Conservation (phyloP, 2,797 vertebrate species). For the Trematomus bernacchii region DNA sequence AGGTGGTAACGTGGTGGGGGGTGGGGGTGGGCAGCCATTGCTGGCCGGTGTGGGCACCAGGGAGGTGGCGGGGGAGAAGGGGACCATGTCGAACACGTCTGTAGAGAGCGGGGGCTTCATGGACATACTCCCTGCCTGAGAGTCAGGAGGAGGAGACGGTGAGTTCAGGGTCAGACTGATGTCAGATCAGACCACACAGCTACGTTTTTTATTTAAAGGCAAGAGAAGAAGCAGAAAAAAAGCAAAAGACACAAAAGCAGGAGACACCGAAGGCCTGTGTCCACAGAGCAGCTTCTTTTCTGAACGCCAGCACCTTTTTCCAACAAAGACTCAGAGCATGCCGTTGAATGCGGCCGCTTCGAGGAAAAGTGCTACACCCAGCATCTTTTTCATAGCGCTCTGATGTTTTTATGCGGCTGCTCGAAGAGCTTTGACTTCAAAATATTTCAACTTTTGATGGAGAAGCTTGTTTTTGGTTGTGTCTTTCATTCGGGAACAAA, state of each 20-base stretch:
- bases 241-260: slow-evolving; percentile 15
- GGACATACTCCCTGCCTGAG: slow-evolving; percentile 90
- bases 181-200: background rate
- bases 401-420: too few relatives aligned
- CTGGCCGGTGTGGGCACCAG: slow-evolving; percentile 88
- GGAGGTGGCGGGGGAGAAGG: slow-evolving; percentile 93
- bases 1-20: slow-evolving; percentile 88
- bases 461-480: too few relatives aligned
- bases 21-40: slow-evolving; percentile 92
- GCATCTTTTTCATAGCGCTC: too few relatives aligned
- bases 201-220: background rate
- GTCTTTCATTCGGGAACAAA: too few relatives aligned
- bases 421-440: too few relatives aligned
- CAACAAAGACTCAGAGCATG: too few relatives aligned
- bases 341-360: too few relatives aligned
- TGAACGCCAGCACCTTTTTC: too few relatives aligned
- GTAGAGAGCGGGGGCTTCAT: slow-evolving; percentile 90
- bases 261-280: slow-evolving; percentile 1
- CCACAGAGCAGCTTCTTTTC: too few relatives aligned
- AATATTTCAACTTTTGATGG: too few relatives aligned
- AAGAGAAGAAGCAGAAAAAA: background rate
- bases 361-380: too few relatives aligned
- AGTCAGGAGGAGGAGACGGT: slow-evolving; percentile 45
- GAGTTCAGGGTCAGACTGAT: background rate
- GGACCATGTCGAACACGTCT: slow-evolving; percentile 98